Percentiles rank a stretch among this genome's conserved stretches.
phyloP scores from a whole-genome alignment of 2,797 vertebrate genomes.

The Morus bassanus region DNA sequence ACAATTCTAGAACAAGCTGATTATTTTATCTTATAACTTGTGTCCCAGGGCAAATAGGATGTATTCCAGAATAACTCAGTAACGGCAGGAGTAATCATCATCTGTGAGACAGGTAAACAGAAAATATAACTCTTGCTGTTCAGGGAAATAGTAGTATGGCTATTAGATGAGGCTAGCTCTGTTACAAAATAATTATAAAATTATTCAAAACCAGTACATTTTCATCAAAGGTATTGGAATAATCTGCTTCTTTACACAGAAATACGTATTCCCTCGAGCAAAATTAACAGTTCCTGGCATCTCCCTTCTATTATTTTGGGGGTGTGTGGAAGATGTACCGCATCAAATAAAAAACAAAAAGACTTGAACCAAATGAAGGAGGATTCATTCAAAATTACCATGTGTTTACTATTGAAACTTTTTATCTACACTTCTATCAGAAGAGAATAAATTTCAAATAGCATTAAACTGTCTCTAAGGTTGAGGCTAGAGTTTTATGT shows the following conservation, averaged over 20 bases:
- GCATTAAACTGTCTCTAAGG: background rate
- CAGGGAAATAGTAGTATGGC: background rate
- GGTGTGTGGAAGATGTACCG: background rate
- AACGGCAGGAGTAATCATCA: background rate
- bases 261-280: background rate
- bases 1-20: background rate
- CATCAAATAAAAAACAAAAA: background rate
- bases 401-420: background rate
- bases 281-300: background rate
- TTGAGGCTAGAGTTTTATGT: background rate
- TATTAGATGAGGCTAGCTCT: background rate
- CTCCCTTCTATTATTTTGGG: background rate
- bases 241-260: background rate
- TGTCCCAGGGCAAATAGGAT: background rate
- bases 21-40: background rate
- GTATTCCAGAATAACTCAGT: background rate
- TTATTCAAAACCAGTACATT: background rate
- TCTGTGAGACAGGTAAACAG: background rate
- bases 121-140: background rate
- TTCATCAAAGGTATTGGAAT: background rate
- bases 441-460: background rate
- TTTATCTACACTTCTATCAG: background rate
- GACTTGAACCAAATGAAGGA: background rate
- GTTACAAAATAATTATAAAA: background rate
- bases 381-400: background rate